Conservation (phyloP, 1,140 invertebrate species). For the Bombus soroeensis region DNA sequence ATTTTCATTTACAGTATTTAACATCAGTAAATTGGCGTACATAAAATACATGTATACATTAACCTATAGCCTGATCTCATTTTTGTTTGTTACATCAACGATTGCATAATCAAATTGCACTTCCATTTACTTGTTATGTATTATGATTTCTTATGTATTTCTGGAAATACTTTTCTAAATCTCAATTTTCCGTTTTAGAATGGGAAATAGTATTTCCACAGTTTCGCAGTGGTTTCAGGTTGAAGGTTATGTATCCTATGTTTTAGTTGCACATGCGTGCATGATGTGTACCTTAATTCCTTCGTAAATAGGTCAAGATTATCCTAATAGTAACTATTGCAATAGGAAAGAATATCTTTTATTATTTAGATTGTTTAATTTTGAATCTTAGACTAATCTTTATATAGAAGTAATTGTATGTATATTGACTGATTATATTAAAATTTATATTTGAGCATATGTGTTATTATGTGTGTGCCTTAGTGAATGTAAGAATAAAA, state of each 20-base stretch:
- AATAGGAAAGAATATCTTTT: neutral
- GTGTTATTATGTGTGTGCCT: no score
- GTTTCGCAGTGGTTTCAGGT: neutral
- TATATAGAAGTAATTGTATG: no score
- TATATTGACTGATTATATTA: no score
- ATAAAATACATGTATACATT: neutral
- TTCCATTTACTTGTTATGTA: neutral
- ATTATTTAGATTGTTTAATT: neutral
- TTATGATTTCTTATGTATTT: neutral
- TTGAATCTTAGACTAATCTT: no score
- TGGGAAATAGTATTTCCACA: neutral
- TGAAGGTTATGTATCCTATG: neutral
- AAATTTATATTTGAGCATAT: no score
- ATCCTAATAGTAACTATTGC: neutral
- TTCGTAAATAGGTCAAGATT: neutral
- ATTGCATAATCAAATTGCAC: neutral
- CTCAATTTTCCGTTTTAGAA: neutral
- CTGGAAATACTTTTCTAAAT: no score
- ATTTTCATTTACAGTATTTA: neutral
- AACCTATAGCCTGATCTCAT: neutral
- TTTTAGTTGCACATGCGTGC: neutral
- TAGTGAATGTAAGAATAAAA: constrained; percentile 4
- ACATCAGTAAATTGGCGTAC: no score
- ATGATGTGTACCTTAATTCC: neutral
- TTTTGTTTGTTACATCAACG: neutral